Conservation (phyloP, 2,113 vertebrate species). For the Myocastor coypus region DNA sequence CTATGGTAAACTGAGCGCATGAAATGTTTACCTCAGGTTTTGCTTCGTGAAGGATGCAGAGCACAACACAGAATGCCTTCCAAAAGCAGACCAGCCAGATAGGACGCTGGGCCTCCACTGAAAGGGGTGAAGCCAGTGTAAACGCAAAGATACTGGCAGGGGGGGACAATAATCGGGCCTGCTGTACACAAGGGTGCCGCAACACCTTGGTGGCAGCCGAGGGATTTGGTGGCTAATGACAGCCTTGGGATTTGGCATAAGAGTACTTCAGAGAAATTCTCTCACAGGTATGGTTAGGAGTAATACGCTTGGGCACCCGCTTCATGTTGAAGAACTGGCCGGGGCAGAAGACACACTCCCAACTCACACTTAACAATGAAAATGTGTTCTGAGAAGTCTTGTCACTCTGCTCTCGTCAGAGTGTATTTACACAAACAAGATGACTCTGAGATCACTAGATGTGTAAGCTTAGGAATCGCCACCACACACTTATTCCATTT, state of each 20-base stretch:
- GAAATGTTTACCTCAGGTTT: no score
- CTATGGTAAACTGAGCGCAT: no score
- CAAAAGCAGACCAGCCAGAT: no score
- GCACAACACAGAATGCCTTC: no score
- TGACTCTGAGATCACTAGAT: no score
- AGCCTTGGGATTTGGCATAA: neutral
- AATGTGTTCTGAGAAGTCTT: neutral
- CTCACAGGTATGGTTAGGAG: neutral
- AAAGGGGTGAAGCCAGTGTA: no score
- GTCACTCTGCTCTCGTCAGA: neutral
- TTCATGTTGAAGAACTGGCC: neutral
- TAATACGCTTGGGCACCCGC: neutral
- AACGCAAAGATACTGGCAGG: no score
- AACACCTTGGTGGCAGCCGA: neutral
- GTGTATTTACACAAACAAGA: neutral
- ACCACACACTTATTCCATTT: neutral
- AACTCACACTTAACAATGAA: neutral
- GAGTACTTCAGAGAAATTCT: conserved; percentile 11
- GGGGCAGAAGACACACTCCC: neutral
- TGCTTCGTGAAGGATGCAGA: no score
- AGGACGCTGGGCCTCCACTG: no score
- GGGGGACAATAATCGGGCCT: neutral
- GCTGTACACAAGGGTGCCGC: neutral
- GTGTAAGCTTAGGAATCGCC: neutral
- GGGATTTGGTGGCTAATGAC: no score